Percentiles rank a stretch among this genome's conserved stretches.
Evolutionary conservation across 2,888 invertebrate species (phyloP).

Genomic region (Caenorhabditis drosophilae): DNA sequence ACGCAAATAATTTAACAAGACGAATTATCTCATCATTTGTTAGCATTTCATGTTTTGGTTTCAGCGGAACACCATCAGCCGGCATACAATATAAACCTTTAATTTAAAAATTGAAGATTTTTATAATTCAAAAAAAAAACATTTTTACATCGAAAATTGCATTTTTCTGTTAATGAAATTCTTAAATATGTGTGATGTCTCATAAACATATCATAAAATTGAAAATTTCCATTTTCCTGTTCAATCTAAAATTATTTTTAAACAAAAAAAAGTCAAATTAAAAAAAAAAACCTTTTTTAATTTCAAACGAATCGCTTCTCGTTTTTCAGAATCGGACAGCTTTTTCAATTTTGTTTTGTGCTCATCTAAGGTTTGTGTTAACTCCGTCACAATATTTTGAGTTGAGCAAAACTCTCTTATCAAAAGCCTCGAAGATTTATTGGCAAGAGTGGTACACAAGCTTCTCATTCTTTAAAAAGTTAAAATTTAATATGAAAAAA

Average conservation of each 20-base stretch:
- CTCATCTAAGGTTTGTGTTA: too few species aligned
- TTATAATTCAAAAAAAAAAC: not conserved
- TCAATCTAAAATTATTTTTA: conserved; percentile 23
- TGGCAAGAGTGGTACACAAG: too few species aligned
- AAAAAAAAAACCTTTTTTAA: conserved; percentile 11
- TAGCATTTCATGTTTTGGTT: conserved; percentile 80
- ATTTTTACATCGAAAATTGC: conserved; percentile 93
- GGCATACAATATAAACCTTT: conserved; percentile 88
- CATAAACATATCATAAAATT: conserved; percentile 82
- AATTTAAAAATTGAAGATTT: not conserved
- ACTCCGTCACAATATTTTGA: too few species aligned
- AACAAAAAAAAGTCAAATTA: not conserved
- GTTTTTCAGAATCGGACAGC: conserved; percentile 13
- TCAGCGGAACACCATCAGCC: conserved; percentile 85
- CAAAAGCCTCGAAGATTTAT: too few species aligned
- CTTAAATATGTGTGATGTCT: conserved; percentile 89
- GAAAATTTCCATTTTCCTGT: conserved; percentile 21
- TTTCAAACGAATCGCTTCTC: conserved; percentile 10
- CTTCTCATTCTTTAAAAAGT: too few species aligned
- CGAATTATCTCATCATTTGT: conserved; percentile 82
- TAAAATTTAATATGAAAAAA: too few species aligned
- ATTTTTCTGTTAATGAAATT: conserved; percentile 92
- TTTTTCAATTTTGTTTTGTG: conserved; percentile 10
- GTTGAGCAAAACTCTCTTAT: too few species aligned
- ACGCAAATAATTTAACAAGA: conserved; percentile 82